These are phyloP conservation scores for Ariolimax columbianus DNA, from an alignment of 2,888 invertebrate genomes.

Conservation along the genomic window DNA sequence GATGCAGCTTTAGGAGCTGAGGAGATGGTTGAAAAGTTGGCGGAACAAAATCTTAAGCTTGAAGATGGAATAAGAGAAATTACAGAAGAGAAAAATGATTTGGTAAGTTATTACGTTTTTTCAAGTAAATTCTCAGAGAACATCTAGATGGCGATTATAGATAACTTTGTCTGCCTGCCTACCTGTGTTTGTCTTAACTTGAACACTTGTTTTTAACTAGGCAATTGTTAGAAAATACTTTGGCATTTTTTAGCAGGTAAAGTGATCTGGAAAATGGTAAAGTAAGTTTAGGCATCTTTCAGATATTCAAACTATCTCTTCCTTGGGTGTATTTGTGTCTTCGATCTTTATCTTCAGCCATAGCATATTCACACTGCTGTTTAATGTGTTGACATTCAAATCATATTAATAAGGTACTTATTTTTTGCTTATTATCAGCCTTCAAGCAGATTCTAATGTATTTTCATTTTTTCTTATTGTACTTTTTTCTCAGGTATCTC, in stretches of 20 bases:
- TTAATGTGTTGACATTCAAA: background rate
- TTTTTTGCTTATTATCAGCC: too few relatives aligned
- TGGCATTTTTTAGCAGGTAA: background rate
- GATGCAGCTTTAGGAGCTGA: slow-evolving; percentile 99
- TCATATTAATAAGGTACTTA: background rate
- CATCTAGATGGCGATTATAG: too few relatives aligned
- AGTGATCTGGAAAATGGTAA: background rate
- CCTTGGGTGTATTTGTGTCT: background rate
- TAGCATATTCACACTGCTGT: background rate
- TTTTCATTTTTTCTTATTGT: too few relatives aligned
- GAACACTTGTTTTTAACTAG: background rate
- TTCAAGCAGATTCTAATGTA: too few relatives aligned
- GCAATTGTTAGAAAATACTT: background rate
- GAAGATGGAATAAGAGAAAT: slow-evolving; percentile 94
- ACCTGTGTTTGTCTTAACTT: background rate
- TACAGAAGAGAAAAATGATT: slow-evolving; percentile 93
- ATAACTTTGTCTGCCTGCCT: background rate
- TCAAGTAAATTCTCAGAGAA: too few relatives aligned
- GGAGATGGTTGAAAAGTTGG: slow-evolving; percentile 97
- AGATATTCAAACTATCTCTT: background rate
- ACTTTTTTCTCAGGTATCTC: too few relatives aligned
- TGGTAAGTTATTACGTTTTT: slow-evolving; percentile 82
- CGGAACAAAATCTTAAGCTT: slow-evolving; percentile 94
- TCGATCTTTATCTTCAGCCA: background rate
- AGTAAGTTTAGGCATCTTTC: background rate